Evolutionary conservation across 2,888 invertebrate genomes (phyloP).

Genomic region (Cataglyphis livida): DNA sequence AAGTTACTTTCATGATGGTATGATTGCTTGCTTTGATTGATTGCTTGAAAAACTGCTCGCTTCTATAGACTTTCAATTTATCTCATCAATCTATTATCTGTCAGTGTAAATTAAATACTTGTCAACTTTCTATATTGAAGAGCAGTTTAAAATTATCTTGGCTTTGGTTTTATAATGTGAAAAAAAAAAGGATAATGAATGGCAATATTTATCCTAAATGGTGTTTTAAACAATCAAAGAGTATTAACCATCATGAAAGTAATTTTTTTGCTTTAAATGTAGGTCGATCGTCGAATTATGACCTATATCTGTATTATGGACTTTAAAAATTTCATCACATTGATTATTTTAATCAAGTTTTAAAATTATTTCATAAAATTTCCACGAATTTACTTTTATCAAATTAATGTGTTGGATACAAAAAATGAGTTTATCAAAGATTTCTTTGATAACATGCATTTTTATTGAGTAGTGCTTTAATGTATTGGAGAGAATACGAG

Average conservation of each 20-base stretch:
- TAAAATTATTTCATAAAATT: constrained; percentile 41
- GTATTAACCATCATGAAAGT: constrained; percentile 73
- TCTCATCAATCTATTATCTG: neutral
- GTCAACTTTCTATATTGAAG: neutral
- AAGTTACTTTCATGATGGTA: constrained; percentile 73
- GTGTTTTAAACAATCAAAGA: constrained; percentile 32
- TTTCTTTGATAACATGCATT: constrained; percentile 30
- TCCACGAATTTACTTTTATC: constrained; percentile 24
- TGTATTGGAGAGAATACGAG: constrained; percentile 23
- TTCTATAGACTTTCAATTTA: neutral
- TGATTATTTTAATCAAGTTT: constrained; percentile 52
- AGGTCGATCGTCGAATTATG: constrained; percentile 48
- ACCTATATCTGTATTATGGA: constrained; percentile 54
- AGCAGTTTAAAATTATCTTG: constrained; percentile 5
- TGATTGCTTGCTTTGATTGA: neutral
- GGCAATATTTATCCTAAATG: neutral
- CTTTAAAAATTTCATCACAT: constrained; percentile 40
- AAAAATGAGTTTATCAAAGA: constrained; percentile 14
- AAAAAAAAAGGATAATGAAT: neutral
- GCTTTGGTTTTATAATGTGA: neutral
- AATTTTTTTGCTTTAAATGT: constrained; percentile 55
- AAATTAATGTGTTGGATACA: constrained; percentile 13
- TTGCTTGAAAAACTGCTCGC: neutral
- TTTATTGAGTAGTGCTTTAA: constrained; percentile 38
- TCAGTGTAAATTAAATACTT: neutral